phyloP scores from a whole-genome alignment of 2,888 invertebrate species.

The Micropterix aruncella region DNA sequence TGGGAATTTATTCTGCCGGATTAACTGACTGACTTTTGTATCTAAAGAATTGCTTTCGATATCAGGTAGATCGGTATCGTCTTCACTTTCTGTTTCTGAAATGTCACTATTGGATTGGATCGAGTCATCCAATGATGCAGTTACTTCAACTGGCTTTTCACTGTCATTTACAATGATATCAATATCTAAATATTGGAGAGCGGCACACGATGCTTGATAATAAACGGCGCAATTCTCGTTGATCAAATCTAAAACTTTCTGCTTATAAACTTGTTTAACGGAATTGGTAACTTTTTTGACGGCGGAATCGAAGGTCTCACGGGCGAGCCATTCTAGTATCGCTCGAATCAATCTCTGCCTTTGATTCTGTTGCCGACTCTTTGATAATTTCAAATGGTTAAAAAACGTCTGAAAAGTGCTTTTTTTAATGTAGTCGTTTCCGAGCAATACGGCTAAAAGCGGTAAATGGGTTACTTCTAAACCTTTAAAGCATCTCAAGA shows the following conservation, averaged over 20 bases:
- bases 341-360: conserved; percentile 57
- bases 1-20: conserved; percentile 45
- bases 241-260: conserved; percentile 39
- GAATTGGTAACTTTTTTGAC: conserved; percentile 49
- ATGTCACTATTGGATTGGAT: conserved; percentile 1
- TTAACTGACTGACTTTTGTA: neutral
- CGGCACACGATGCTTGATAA: conserved; percentile 37
- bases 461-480: conserved; percentile 56
- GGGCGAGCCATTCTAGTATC: conserved; percentile 62
- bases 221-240: conserved; percentile 51
- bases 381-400: conserved; percentile 43
- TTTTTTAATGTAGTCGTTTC: conserved; percentile 76
- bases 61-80: conserved; percentile 10
- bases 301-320: conserved; percentile 55
- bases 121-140: neutral
- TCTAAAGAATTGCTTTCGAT: conserved; percentile 15
- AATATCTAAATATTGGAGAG: conserved; percentile 41
- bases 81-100: neutral
- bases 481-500: conserved; percentile 50
- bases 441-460: conserved; percentile 67
- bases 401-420: conserved; percentile 58
- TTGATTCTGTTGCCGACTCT: conserved; percentile 36
- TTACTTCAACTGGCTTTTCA: neutral
- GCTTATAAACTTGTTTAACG: conserved; percentile 39
- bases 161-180: conserved; percentile 9